Evolutionary conservation across 2,113 vertebrate genomes (phyloP), one percentile per base, ranked within the genome.

Genomic region (Cephalopholis sonnerati): DNA sequence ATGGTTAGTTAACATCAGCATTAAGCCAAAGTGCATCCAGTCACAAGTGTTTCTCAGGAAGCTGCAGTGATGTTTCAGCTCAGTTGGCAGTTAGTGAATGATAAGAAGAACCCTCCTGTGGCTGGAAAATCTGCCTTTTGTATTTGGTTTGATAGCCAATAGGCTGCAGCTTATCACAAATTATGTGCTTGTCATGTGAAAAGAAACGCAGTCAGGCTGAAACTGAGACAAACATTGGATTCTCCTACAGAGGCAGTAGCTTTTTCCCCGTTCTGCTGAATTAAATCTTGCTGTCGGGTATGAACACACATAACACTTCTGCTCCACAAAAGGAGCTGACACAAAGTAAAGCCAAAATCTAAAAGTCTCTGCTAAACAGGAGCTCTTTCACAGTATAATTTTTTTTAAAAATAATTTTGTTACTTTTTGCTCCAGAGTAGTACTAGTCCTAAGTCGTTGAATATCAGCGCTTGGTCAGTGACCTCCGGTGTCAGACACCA

Each of bases 61-160:
- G 44, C 24, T 4, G 9, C 20, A 8, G 11, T n/a, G 1, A 32
- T 54, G 29, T 54, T 32, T 32, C 48, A 22, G 10, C 46, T 36
- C 27, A 16, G 20, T 36, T 53, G 25, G 25, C 64, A 67, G 17
- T 29, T 22, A 29, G 44, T 67, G 65, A 22, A 12, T 4, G 46
- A 68, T 15, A 68, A 68, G 18, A 53, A 5, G 27, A 68, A 22
- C 51, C 27, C 66, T 69, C 50, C 48, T 24, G 50, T 39, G 51
- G 51, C 67, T 54, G 50, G 67, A 54, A 54, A 70, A 39, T 70
- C 50, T 39, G 29, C 50, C 51, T 39, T 24, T 70, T 54, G 50
- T 39, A 5, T 24, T 66, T 25, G 7, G 8, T 18, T 27, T 48
- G 8, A 27, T 25, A 53, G 50, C 11, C 20, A 69, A 24, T 39